Percentiles rank a stretch among this genome's conserved stretches.
These are phyloP conservation scores for Semotilus atromaculatus DNA, from an alignment of 2,797 vertebrate genomes.

Conservation along the genomic window DNA sequence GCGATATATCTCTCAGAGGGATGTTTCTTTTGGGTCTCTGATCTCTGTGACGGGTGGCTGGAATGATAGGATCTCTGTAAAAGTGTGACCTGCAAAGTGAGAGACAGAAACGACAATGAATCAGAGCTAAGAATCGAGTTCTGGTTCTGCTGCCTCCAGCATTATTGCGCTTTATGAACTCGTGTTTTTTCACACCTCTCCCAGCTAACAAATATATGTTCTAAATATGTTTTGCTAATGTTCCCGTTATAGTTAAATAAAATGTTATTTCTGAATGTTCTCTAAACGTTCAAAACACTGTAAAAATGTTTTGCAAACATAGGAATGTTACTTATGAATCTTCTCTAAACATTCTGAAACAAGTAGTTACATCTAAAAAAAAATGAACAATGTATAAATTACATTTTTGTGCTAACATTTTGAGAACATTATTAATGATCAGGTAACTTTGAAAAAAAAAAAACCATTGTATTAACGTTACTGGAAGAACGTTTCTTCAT, in stretches of 20 bases:
- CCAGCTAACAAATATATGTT: background rate
- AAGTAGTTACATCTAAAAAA: no score
- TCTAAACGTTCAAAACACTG: background rate
- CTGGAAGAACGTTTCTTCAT: background rate
- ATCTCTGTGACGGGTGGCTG: conserved; percentile 76
- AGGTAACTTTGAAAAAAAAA: background rate
- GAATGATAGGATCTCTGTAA: conserved; percentile 93
- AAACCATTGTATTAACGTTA: background rate
- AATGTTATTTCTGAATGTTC: background rate
- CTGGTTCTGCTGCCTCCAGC: background rate
- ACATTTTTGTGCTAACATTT: background rate
- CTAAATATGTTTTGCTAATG: background rate
- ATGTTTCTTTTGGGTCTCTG: conserved; percentile 74
- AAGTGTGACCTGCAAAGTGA: conserved; percentile 85
- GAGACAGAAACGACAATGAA: conserved; percentile 9
- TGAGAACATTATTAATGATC: background rate
- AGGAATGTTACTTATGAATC: background rate
- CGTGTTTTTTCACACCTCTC: background rate
- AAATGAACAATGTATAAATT: background rate
- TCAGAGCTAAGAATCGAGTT: background rate
- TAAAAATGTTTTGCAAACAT: no score
- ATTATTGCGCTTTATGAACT: background rate
- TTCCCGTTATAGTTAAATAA: background rate
- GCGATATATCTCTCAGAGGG: conserved; percentile 64
- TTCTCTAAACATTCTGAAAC: background rate